Base-by-base conservation (phyloP, 2,888 invertebrate genomes). In the Dynastes maya region DNA sequence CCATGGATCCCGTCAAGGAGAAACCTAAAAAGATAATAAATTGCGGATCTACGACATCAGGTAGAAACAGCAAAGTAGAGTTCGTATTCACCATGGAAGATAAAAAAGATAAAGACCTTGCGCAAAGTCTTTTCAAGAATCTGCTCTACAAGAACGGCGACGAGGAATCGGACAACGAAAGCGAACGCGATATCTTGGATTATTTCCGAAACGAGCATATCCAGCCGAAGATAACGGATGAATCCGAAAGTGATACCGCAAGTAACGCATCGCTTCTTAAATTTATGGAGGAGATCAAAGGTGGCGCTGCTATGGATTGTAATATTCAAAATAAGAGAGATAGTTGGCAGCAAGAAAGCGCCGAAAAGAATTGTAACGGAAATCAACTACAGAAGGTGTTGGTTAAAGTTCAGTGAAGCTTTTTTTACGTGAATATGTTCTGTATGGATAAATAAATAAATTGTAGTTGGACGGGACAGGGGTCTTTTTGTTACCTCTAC, bases 211-310 rank as follows among this genome's bases (percentile, higher is more conserved):
- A 81, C 5, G 82, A 82, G 64, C 64, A 51, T 22, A 70, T 64
- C 11, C 37, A 53, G 27, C 74, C 64, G 13, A 78, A 71, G 11
- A 61, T 51, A 3, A 79, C 63, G 27, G 72, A 79, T 27, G 79
- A 81, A 22, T 63, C 77, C 22, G 83, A 80, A n/a, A 79, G 80
- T 63, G 81, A 83, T 6, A 81, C 83, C 4, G 83, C 79, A 4
- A 88, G 88, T 80, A 86, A 86, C 77, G 81, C 83, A 29, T 87
- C 87, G 22, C 82, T 88, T 65, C 84, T 84, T 76, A 83, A 86
- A 72, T 87, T 86, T 80, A 85, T 88, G 85, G 85, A 86, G 79
- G 86, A 86, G 80, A 80, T 87, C 65, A 84, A 85, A 80, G 74
- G 51, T 49, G 74, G 63, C 9, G 51, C 67, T n/a, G 53, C 40